Evolutionary conservation across 2,113 vertebrate species (phyloP), one percentile per base, ranked within the genome.

Genomic region (Chloropsis hardwickii): DNA sequence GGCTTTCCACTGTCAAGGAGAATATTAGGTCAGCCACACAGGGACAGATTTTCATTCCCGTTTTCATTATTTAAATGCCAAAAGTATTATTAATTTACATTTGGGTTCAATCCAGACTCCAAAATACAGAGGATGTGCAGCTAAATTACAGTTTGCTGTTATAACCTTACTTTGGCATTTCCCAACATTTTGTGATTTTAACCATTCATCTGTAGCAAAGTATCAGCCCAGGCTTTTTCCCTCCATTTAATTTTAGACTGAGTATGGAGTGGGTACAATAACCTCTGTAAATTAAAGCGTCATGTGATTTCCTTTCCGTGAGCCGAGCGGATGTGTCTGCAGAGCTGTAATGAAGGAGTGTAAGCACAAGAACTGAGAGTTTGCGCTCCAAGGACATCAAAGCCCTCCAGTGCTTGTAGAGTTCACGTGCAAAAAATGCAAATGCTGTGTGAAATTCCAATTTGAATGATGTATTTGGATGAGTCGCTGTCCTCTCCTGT

Each of bases 211-310:
- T 88, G n/a, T 24, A 74, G 64, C 31, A 82, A 88, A 92, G 64
- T 47, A 72, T 67, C n/a, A n/a, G 71, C 44, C 37, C 33, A 71
- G 60, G 20, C 31, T 80, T 93, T 93, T 67, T 2, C 42, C 79
- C 67, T 93, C 76, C 65, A 79, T 93, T 92, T 94, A 81, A 90
- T 86, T 88, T 88, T 62, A 95, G 70, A 54, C 47, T 25, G 31
- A 77, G 39, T 67, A 92, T 8, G 29, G 35, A 77, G 27, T 62
- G 74, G 86, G 35, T 86, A 94, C 90, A 96, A 96, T 81, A 96
- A 96, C 67, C 57, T 61, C 42, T 9, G 73, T 96, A 92, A 88
- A 88, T 95, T 82, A 90, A 92, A 92, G 81, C 81, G 80, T 67
- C 80, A 81, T 65, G 42, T 86, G 76, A 53, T 92, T 92, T 96